A percentile compares a stretch with the other conserved stretches of the same genome.
These are phyloP conservation scores for Pristionchus pacificus DNA, from an alignment of 1,140 invertebrate genomes.

Conservation along the genomic window DNA sequence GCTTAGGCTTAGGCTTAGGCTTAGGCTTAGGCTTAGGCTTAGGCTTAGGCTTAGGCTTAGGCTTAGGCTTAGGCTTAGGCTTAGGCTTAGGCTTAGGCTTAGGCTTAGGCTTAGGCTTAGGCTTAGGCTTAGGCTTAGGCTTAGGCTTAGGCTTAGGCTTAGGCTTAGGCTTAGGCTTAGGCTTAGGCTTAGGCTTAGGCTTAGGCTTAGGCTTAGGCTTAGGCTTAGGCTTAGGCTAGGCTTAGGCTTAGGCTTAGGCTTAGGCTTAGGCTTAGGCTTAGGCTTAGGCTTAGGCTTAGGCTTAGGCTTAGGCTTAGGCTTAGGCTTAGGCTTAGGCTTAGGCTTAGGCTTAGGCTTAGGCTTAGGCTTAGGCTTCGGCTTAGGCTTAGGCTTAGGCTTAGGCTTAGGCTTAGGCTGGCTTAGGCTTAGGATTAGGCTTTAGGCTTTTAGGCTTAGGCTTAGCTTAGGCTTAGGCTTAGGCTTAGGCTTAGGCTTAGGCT, in stretches of 20 bases:
- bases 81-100: conserved; percentile 10
- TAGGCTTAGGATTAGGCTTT: conserved; percentile 10
- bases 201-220: conserved; percentile 14
- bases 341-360: conserved; percentile 14
- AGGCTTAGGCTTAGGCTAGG: conserved; percentile 12
- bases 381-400: conserved; percentile 1
- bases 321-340: background rate
- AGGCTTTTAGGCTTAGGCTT: no score
- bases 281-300: conserved; percentile 10
- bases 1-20: conserved; percentile 8
- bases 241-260: no score
- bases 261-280: conserved; percentile 15
- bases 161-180: background rate
- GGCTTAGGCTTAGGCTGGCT: background rate
- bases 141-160: conserved; percentile 6
- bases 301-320: conserved; percentile 9
- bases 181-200: conserved; percentile 15
- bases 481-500: background rate
- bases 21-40: conserved; percentile 7
- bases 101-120: conserved; percentile 4
- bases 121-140: conserved; percentile 6
- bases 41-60: conserved; percentile 4
- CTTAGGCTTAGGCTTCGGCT: background rate
- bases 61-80: conserved; percentile 5
- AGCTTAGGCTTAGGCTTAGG: conserved; percentile 1